These are phyloP conservation scores for Callionymus lyra DNA, from an alignment of 2,113 vertebrate genomes.

Conservation along the genomic window DNA sequence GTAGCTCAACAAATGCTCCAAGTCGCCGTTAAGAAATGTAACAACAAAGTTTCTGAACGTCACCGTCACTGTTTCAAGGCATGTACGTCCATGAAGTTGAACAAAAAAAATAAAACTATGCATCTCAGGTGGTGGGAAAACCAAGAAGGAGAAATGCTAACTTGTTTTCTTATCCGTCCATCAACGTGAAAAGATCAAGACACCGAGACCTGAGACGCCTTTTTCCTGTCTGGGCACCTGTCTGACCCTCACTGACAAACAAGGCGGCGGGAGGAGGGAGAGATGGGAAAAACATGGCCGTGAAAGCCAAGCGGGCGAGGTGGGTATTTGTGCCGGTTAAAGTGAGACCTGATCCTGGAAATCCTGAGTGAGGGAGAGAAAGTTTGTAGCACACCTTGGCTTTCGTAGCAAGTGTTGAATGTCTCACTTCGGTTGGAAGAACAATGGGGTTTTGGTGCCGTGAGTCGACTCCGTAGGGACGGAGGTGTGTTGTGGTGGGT, in stretches of 20 bases:
- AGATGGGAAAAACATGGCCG: conserved; percentile 20
- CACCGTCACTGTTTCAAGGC: too few species aligned
- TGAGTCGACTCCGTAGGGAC: conserved; percentile 32
- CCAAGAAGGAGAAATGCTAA: background rate
- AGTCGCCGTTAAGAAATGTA: too few species aligned
- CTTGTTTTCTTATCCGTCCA: background rate
- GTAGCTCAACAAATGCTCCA: too few species aligned
- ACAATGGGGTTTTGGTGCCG: conserved; percentile 44
- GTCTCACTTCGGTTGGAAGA: conserved; percentile 47
- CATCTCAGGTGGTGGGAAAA: background rate
- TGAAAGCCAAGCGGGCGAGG: conserved; percentile 48
- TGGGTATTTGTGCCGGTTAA: conserved; percentile 45
- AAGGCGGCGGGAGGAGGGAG: conserved; percentile 10
- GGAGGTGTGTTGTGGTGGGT: conserved; percentile 49
- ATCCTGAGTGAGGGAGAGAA: conserved; percentile 17
- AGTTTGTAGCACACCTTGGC: conserved; percentile 1
- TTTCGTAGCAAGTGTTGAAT: conserved; percentile 45
- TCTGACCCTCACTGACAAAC: conserved; percentile 16
- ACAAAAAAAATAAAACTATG: background rate
- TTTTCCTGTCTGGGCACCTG: conserved; percentile 26
- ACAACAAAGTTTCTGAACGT: too few species aligned
- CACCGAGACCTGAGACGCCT: background rate
- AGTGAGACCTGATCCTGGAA: conserved; percentile 27
- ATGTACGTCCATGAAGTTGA: background rate
- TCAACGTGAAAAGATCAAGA: background rate